Conservation (phyloP, 2,888 invertebrate genomes). For the Macroteleia sp. region DNA sequence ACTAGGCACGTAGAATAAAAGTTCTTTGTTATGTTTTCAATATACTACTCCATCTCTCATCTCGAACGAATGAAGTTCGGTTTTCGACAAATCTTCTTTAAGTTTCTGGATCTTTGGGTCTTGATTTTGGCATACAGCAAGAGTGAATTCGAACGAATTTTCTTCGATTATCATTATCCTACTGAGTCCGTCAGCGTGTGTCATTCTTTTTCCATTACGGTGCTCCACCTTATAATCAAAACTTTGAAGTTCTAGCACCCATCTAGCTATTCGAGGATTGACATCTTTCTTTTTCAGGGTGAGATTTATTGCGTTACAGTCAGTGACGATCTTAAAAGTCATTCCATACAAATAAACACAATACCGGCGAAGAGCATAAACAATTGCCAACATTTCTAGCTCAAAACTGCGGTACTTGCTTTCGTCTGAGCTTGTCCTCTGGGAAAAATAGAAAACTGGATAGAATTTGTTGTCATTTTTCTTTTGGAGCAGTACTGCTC, state of each 20-base stretch:
- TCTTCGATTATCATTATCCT: constrained; percentile 37
- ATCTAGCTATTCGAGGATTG: constrained; percentile 12
- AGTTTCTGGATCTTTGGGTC: not conserved
- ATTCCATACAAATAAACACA: constrained; percentile 70
- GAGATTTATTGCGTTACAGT: constrained; percentile 17
- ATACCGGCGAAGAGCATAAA: constrained; percentile 61
- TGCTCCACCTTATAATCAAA: constrained; percentile 2
- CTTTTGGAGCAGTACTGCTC: constrained; percentile 6
- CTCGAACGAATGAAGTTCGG: no score
- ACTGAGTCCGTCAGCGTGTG: constrained; percentile 9
- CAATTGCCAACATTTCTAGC: constrained; percentile 56
- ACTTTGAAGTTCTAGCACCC: constrained; percentile 1
- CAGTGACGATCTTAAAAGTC: constrained; percentile 13
- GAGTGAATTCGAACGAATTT: constrained; percentile 58
- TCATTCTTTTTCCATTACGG: not conserved
- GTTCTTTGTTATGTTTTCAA: no score
- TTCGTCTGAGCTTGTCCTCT: constrained; percentile 62
- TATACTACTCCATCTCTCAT: no score
- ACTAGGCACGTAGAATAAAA: no score
- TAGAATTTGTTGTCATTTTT: not conserved
- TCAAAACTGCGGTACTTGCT: constrained; percentile 77
- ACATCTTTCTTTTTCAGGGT: constrained; percentile 14
- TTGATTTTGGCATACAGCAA: constrained; percentile 5
- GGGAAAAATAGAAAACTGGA: constrained; percentile 10
- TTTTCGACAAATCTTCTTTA: not conserved